Percentiles rank a stretch among this genome's conserved stretches.
Evolutionary conservation across 2,797 vertebrate species (phyloP).

Genomic region (Poecilia wingei): DNA sequence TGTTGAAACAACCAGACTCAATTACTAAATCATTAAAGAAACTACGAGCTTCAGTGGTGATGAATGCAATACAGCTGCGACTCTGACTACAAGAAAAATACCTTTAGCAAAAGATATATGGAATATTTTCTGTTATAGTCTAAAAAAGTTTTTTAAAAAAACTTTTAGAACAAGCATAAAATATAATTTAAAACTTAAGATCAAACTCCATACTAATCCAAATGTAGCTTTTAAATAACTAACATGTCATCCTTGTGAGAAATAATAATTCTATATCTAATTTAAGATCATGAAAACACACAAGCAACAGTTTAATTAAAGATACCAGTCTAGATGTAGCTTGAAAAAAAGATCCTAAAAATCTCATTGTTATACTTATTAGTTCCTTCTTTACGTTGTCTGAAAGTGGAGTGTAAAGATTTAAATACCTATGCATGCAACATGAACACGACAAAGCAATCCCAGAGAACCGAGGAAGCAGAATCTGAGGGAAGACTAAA

Average conservation of each 20-base stretch:
- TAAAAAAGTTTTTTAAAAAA: neutral
- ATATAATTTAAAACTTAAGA: neutral
- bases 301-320: neutral
- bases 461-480: conserved; percentile 8
- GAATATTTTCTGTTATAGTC: neutral
- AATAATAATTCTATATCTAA: neutral
- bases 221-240: neutral
- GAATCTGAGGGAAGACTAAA: conserved; percentile 22
- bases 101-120: neutral
- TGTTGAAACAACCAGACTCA: neutral
- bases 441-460: conserved; percentile 12
- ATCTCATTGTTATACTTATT: conserved; percentile 1
- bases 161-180: neutral
- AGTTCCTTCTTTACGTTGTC: conserved; percentile 2
- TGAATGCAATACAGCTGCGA: neutral
- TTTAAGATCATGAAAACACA: neutral
- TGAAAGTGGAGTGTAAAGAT: conserved; percentile 1
- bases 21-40: neutral
- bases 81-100: neutral
- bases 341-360: neutral
- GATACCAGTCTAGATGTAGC: neutral
- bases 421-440: conserved; percentile 7
- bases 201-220: neutral
- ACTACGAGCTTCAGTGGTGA: neutral
- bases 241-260: neutral